Evolutionary conservation across 2,888 invertebrate species (phyloP), one percentile per base, ranked within the genome.

Genomic region (Meghimatium bilineatum): DNA sequence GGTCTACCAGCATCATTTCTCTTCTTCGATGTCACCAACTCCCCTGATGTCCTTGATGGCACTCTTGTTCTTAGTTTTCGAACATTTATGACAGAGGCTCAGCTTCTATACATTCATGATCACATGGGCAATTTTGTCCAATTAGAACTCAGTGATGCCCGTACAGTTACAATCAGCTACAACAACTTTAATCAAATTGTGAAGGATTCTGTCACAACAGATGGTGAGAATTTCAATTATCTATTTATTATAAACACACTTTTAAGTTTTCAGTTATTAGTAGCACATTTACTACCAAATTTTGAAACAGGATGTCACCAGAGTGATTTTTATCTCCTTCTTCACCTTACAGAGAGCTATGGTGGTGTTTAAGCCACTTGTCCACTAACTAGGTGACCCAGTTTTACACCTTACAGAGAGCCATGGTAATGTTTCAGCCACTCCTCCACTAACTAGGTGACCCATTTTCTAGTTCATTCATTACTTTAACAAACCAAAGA

Each of bases 101-200:
- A 98, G 89, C 84, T 93, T 23, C 94, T 98, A 14, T 98, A 98
- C 92, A 97, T 97, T 56, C 97, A 98, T 92, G 98, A 98, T 93
- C 96, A 98, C 93, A 94, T 97, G 85, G 98, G 98, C 92, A 98
- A 98, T 93, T 98, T 98, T 93, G 96, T 97, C 79, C 98, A 98
- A 93, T 86, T 92, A 44, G 89, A 91, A 60, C 79, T 92, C 23
- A 84, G 85, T 56, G 87, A 89, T 75, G 87, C 87, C 14, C 82
- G 71, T 20, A 87, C 86, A 26, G 83, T 91, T 32, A 83, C 88
- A 36, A 85, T 91, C 38, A 90, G 84, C 67, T 90, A 85, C 85
- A 90, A 89, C 83, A 86, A 86, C 49, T 87, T 85, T 52, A 79
- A 86, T n/a, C 83, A 84, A 17, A 87, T 89, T 66, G 80, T 86